A percentile compares a stretch with the other conserved stretches of the same genome.
These are phyloP conservation scores for Aethes cnicana DNA, from an alignment of 2,888 invertebrate species.

Conservation along the genomic window DNA sequence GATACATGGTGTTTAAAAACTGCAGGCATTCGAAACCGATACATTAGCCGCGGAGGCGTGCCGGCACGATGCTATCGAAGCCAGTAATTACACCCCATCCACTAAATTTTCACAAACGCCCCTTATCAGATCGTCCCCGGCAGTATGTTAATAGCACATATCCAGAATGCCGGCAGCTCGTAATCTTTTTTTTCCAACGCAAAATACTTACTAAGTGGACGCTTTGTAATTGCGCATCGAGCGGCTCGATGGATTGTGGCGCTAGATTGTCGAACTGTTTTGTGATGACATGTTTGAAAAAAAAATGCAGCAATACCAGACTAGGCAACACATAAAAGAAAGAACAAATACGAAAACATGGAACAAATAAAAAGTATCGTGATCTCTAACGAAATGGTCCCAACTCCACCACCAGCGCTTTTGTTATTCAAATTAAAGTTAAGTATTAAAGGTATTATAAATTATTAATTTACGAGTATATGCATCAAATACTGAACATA, in stretches of 20 bases:
- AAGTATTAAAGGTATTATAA: too few species aligned
- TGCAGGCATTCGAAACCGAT: conserved; percentile 41
- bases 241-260: conserved; percentile 26
- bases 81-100: conserved; percentile 68
- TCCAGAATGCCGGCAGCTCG: conserved; percentile 60
- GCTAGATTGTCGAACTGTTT: conserved; percentile 1
- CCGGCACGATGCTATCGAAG: conserved; percentile 60
- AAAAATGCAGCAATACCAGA: too few species aligned
- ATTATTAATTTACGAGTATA: too few species aligned
- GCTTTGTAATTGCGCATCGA: conserved; percentile 27
- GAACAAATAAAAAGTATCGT: too few species aligned
- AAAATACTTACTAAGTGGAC: conserved; percentile 23
- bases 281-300: not conserved
- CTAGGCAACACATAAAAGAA: too few species aligned
- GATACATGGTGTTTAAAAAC: conserved; percentile 43
- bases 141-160: conserved; percentile 74
- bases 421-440: too few species aligned
- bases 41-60: conserved; percentile 60
- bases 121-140: conserved; percentile 66
- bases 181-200: conserved; percentile 49
- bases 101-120: conserved; percentile 74
- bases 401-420: too few species aligned
- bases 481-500: too few species aligned
- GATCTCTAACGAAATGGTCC: too few species aligned
- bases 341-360: too few species aligned